Base-by-base conservation (phyloP, 1,140 invertebrate species). In the Aphaenogaster ashmeadi region DNA sequence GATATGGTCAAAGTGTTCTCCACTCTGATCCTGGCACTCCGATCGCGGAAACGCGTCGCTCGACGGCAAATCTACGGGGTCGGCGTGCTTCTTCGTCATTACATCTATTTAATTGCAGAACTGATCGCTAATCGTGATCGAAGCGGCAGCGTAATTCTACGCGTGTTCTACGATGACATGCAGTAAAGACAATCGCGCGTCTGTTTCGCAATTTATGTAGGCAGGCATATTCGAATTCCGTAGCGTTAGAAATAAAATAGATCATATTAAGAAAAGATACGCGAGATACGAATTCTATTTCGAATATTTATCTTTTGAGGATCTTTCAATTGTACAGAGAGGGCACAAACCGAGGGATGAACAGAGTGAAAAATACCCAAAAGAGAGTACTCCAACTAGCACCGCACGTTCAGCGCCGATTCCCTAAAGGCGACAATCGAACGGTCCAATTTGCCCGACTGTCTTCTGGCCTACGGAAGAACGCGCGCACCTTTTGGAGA, bases 401-500 rank as follows among this genome's bases (percentile, higher is more conserved):
- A 38, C 54, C n/a, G 11, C 18, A 79, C 77, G 7, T 66, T 47
- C 27, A 5, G 11, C 15, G 13, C 36, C 27, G 13, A 9, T 66
- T 67, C n/a, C 15, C 27, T 27, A 64, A 64, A 8, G 6, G 13
- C 15, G 15, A 38, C n/a, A 41, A 78, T 80, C 18, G 13, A 21
- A 62, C 21, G 36, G 13, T 71, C 47, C 33, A 54, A 33, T 81
- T 81, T 41, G 47, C 33, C 58, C 8, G 44, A 71, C 47, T 27
- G 7, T n/a, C 52, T 7, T 44, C 54, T 18, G 15, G 6, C 11
- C 21, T 50, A 21, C 56, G 66, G 52, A 58, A 3, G 54, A 36
- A 71, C 9, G 11, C 44, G 50, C 64, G 88, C 87, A 85, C 81
- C 84, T 91, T 91, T 88, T 66, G 21, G 56, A 93, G 87, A 91